Base-by-base conservation (phyloP, 2,888 invertebrate genomes). In the Erebia palarica region DNA sequence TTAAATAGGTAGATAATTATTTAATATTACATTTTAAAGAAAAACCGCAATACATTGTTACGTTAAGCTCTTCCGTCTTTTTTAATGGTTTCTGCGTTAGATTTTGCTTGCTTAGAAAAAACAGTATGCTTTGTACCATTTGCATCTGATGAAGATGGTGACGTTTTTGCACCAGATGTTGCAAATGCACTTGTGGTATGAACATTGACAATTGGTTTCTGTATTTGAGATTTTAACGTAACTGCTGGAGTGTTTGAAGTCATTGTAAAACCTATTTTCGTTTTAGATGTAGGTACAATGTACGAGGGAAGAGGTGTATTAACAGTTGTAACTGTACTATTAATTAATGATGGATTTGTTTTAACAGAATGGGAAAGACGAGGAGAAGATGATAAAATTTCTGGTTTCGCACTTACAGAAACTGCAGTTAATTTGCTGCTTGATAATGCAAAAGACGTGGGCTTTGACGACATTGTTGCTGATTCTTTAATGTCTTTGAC, bases 61-160 rank as follows among this genome's bases (percentile, higher is more conserved):
- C 77, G 79, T 81, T 85, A 85, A 83, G 79, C 80, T 82, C 85
- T 85, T 67, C 80, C 71, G 65, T 75, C 75, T 73, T 76, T 77
- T 60, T 73, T 73, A 61, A 74, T 60, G 53, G 73, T 73, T 13
- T 75, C 73, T 59, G 65, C 70, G 60, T 76, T 78, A 42, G 69
- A 70, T 73, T 77, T 74, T 51, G 73, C 70, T 74, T 75, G 69
- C 68, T 72, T 69, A 18, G 69, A 59, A 61, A 69, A 67, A 51
- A 42, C 57, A 11, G 59, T 21, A 55, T 63, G 65, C 16, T 73
- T 75, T 27, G 70, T 67, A 58, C 64, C 49, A 65, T 65, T 75
- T 65, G 73, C 21, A 47, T 68, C 59, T n/a, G 75, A 58, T 13
- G 58, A 44, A 47, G 65, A 44, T 59, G 59, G 59, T 49, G 13